Percentiles rank a stretch among this genome's conserved stretches.
Evolutionary conservation across 2,888 invertebrate species (phyloP).

Genomic region (Agelastica alni): DNA sequence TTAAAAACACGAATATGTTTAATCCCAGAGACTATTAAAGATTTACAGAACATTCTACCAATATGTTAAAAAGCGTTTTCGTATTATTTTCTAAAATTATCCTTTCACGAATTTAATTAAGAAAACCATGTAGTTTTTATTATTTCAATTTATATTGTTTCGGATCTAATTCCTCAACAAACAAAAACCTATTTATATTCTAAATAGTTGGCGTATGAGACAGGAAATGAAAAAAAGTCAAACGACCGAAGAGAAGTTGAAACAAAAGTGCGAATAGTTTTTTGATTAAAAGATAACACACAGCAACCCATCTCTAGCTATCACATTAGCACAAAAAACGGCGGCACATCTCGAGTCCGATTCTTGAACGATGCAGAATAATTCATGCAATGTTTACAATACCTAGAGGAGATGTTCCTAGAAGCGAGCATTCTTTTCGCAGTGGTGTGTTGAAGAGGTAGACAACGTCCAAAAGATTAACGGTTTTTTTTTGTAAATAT

Average conservation of each 20-base stretch:
- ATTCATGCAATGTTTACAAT: constrained; percentile 41
- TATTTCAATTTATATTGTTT: too few relatives aligned
- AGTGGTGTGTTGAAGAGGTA: not conserved
- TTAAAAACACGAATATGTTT: too few relatives aligned
- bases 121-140: too few relatives aligned
- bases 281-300: constrained; percentile 17
- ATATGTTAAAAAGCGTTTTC: too few relatives aligned
- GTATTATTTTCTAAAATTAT: too few relatives aligned
- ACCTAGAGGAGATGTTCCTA: constrained; percentile 31
- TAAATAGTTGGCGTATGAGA: not conserved
- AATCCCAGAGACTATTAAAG: too few relatives aligned
- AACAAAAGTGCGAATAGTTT: constrained; percentile 8
- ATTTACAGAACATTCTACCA: too few relatives aligned
- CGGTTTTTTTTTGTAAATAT: too few relatives aligned
- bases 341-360: constrained; percentile 33
- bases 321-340: constrained; percentile 9
- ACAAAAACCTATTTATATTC: too few relatives aligned
- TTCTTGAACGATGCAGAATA: constrained; percentile 38
- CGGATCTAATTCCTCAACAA: too few relatives aligned
- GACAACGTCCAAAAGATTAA: too few relatives aligned
- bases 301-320: constrained; percentile 6
- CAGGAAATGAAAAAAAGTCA: not conserved
- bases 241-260: constrained; percentile 1
- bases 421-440: constrained; percentile 6
- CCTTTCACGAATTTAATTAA: too few relatives aligned